These are phyloP conservation scores for Gymnothorax reevesii DNA, from an alignment of 2,797 vertebrate genomes.

Conservation along the genomic window DNA sequence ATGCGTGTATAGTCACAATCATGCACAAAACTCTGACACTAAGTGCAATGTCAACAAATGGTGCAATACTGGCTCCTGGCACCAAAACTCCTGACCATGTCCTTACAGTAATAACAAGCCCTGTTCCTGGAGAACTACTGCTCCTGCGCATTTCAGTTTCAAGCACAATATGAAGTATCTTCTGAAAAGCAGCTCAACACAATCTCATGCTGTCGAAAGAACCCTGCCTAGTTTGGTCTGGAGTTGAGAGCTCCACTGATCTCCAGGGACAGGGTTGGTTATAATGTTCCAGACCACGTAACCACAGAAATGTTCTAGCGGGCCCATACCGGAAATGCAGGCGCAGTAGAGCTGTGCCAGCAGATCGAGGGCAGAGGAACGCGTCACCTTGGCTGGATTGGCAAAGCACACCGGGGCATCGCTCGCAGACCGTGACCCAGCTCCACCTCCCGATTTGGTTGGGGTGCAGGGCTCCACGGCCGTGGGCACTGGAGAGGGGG, in stretches of 20 bases:
- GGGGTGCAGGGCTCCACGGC: slow-evolving; percentile 73
- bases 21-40: background rate
- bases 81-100: background rate
- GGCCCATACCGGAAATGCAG: slow-evolving; percentile 85
- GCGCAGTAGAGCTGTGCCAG: slow-evolving; percentile 87
- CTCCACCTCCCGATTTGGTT: slow-evolving; percentile 65
- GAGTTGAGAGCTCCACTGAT: no score
- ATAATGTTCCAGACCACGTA: no score
- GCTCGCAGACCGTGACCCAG: slow-evolving; percentile 68
- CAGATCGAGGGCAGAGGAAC: slow-evolving; percentile 76
- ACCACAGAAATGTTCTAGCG: slow-evolving; percentile 14
- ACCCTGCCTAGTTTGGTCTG: no score
- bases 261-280: no score
- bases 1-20: background rate
- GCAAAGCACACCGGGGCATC: slow-evolving; percentile 76
- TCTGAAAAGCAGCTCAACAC: no score
- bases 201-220: no score
- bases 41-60: background rate
- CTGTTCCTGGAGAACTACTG: no score
- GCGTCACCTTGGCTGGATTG: slow-evolving; percentile 82
- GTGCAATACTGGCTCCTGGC: background rate
- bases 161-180: no score
- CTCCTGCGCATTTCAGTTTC: no score
- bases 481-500: slow-evolving; percentile 58
- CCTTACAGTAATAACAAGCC: background rate